phyloP scores from a whole-genome alignment of 2,797 vertebrate species.

The Rhynchonycteris naso region DNA sequence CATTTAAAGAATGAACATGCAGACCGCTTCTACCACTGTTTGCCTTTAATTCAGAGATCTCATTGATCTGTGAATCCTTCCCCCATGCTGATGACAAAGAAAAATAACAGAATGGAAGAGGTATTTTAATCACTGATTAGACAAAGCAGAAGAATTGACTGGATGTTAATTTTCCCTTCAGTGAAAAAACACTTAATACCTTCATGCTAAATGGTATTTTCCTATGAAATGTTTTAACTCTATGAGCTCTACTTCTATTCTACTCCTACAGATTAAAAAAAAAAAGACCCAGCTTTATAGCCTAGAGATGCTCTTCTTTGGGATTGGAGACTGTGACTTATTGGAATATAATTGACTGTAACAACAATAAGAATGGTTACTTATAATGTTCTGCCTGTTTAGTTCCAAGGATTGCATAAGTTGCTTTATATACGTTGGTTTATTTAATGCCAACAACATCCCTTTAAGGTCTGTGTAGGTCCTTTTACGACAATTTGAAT shows the following conservation, averaged over 20 bases:
- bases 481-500: conserved; percentile 27
- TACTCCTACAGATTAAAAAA: not conserved
- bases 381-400: conserved; percentile 42
- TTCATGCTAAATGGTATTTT: conserved; percentile 38
- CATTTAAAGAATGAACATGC: not conserved
- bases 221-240: conserved; percentile 11
- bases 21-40: not conserved
- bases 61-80: not conserved
- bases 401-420: not conserved
- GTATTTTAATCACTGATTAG: not conserved
- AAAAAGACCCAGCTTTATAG: not conserved
- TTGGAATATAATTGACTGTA: not conserved
- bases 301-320: conserved; percentile 3
- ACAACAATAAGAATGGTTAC: conserved; percentile 12
- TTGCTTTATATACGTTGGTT: not conserved
- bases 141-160: conserved; percentile 32
- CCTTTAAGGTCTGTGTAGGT: not conserved
- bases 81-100: not conserved
- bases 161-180: conserved; percentile 27
- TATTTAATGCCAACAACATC: not conserved
- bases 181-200: conserved; percentile 20
- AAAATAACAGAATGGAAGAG: not conserved
- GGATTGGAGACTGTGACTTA: not conserved
- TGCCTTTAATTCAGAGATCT: not conserved
- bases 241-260: conserved; percentile 22